phyloP scores from a whole-genome alignment of 2,113 vertebrate genomes.

The Perca fluviatilis region DNA sequence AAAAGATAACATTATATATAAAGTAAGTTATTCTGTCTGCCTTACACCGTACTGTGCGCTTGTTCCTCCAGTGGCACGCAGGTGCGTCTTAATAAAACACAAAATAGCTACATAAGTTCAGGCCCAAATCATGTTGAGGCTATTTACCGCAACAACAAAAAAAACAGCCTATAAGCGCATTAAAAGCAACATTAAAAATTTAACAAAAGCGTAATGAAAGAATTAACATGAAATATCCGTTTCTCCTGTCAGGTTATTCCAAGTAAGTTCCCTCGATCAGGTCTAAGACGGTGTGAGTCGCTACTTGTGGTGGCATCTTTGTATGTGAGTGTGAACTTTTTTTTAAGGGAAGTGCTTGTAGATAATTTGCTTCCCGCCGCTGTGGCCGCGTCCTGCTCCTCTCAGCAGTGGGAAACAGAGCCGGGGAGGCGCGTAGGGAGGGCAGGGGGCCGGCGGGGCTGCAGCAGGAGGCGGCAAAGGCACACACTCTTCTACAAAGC shows the following conservation, averaged over 20 bases:
- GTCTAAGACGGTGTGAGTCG: conserved; percentile 63
- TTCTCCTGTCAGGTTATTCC: conserved; percentile 58
- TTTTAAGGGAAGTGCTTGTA: conserved; percentile 71
- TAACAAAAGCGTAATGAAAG: neutral
- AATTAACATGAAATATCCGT: conserved; percentile 50
- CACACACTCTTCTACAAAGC: conserved; percentile 32
- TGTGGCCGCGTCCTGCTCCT: conserved; percentile 81
- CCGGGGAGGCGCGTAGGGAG: conserved; percentile 74
- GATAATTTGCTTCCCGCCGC: conserved; percentile 84
- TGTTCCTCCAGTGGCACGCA: conserved; percentile 27
- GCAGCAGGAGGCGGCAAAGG: conserved; percentile 65
- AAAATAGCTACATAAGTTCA: neutral
- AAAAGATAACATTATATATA: neutral
- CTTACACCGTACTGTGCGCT: neutral
- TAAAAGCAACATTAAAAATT: neutral
- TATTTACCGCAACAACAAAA: neutral
- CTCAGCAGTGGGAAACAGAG: conserved; percentile 83
- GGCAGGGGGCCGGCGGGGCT: conserved; percentile 56
- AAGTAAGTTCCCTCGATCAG: conserved; percentile 41
- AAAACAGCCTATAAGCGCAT: neutral
- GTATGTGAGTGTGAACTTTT: conserved; percentile 74
- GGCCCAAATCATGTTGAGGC: neutral
- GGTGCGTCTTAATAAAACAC: conserved; percentile 32
- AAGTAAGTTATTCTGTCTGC: neutral
- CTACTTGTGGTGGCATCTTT: conserved; percentile 72